These are phyloP conservation scores for Platypus cylindrus DNA, from an alignment of 2,888 invertebrate genomes.

Conservation along the genomic window DNA sequence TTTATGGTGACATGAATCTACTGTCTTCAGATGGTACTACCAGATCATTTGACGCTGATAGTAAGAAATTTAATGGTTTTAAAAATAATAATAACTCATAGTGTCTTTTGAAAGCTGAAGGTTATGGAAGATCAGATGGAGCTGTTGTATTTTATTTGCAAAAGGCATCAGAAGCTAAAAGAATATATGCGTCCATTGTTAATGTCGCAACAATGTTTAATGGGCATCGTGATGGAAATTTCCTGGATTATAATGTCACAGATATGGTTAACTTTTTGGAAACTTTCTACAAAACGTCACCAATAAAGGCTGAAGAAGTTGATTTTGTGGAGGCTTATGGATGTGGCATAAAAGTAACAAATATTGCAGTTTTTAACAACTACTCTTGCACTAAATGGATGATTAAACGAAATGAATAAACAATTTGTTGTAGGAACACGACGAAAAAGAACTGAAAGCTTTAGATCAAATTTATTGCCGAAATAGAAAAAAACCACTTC, in stretches of 20 bases:
- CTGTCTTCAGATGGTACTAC: too few species aligned
- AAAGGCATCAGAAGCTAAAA: slow-evolving; percentile 42
- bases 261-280: slow-evolving; percentile 37
- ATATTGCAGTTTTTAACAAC: too few species aligned
- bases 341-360: slow-evolving; percentile 34
- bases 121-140: slow-evolving; percentile 76
- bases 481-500: slow-evolving; percentile 60
- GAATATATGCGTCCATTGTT: slow-evolving; percentile 42
- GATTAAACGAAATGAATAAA: too few species aligned
- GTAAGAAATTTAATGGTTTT: slow-evolving; percentile 1
- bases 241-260: slow-evolving; percentile 28
- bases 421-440: slow-evolving; percentile 29
- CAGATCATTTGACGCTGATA: too few species aligned
- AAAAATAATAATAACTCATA: slow-evolving; percentile 3
- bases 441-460: slow-evolving; percentile 74
- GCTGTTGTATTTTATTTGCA: slow-evolving; percentile 63
- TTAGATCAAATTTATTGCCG: slow-evolving; percentile 83
- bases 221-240: slow-evolving; percentile 37
- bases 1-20: too few species aligned
- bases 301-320: slow-evolving; percentile 30
- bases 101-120: slow-evolving; percentile 45
- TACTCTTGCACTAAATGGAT: slow-evolving; percentile 11
- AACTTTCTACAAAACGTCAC: slow-evolving; percentile 43
- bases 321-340: slow-evolving; percentile 34
- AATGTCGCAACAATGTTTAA: slow-evolving; percentile 45